Conservation (phyloP, 1,140 invertebrate genomes). For the Euglossa dilemma region DNA sequence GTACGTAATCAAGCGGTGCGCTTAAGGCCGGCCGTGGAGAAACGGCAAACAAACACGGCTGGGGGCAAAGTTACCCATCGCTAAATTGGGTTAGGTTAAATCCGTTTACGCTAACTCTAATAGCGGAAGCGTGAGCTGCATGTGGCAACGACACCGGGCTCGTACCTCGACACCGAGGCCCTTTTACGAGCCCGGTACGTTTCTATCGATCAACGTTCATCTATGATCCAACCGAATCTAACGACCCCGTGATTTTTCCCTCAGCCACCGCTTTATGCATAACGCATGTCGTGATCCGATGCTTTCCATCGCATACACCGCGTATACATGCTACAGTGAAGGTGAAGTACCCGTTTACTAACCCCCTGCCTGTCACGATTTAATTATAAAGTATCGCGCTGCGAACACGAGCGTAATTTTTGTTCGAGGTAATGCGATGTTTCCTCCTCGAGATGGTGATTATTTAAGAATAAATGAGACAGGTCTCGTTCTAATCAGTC, state of each 20-base stretch:
- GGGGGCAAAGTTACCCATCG: conserved; percentile 76
- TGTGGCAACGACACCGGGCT: conserved; percentile 61
- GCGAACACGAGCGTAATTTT: too few relatives aligned
- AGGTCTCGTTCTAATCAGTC: too few relatives aligned
- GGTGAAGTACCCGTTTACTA: too few relatives aligned
- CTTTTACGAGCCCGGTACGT: neutral
- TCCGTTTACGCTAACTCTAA: conserved; percentile 82
- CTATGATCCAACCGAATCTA: neutral
- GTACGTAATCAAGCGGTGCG: conserved; percentile 63
- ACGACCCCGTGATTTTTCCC: neutral
- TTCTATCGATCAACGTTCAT: conserved; percentile 31
- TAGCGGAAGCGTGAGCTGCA: conserved; percentile 75
- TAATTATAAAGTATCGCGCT: too few relatives aligned
- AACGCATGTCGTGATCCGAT: neutral
- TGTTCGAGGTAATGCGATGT: too few relatives aligned
- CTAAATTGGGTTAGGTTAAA: conserved; percentile 81
- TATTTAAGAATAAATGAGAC: too few relatives aligned
- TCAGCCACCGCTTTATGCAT: neutral
- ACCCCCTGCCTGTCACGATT: too few relatives aligned
- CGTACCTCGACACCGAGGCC: neutral
- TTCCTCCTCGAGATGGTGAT: too few relatives aligned
- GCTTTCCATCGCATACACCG: too few relatives aligned
- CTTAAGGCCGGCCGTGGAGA: conserved; percentile 49
- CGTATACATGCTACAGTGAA: too few relatives aligned
- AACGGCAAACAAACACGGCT: conserved; percentile 73